These are phyloP conservation scores for Dicranocentrus wangi DNA, from an alignment of 2,888 invertebrate genomes.

Conservation along the genomic window DNA sequence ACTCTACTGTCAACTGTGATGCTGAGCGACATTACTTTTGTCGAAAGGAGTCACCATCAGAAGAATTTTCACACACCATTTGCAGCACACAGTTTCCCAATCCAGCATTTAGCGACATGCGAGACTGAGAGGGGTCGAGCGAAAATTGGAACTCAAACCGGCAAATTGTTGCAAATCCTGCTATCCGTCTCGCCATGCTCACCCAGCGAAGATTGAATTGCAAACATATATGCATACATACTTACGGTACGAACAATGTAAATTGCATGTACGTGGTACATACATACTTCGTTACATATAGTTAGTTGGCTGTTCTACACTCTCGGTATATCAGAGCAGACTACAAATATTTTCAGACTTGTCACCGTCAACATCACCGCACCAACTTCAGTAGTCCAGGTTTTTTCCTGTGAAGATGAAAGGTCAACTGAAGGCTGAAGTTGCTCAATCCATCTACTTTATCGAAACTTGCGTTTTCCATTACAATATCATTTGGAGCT, in stretches of 20 bases:
- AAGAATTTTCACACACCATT: constrained; percentile 1
- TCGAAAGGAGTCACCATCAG: background rate
- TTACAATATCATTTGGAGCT: constrained; percentile 21
- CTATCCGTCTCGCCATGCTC: constrained; percentile 56
- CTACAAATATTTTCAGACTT: background rate
- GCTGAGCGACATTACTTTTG: background rate
- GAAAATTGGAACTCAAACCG: constrained; percentile 64
- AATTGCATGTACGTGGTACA: background rate
- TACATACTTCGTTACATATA: background rate
- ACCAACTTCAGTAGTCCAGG: background rate
- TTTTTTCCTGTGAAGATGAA: constrained; percentile 29
- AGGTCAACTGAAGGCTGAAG: constrained; percentile 43
- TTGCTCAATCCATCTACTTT: constrained; percentile 53
- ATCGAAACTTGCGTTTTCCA: constrained; percentile 25
- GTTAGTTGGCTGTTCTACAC: background rate
- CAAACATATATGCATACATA: constrained; percentile 14
- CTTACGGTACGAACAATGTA: constrained; percentile 3
- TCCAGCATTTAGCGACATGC: constrained; percentile 46
- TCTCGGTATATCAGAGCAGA: no score
- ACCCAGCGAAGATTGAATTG: constrained; percentile 36
- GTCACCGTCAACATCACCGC: background rate
- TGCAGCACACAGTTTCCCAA: constrained; percentile 16
- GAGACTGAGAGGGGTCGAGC: constrained; percentile 59
- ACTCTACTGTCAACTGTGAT: constrained; percentile 2
- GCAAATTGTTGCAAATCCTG: constrained; percentile 64